Base-by-base conservation (phyloP, 2,888 invertebrate genomes). In the Yponomeuta plumbellus region DNA sequence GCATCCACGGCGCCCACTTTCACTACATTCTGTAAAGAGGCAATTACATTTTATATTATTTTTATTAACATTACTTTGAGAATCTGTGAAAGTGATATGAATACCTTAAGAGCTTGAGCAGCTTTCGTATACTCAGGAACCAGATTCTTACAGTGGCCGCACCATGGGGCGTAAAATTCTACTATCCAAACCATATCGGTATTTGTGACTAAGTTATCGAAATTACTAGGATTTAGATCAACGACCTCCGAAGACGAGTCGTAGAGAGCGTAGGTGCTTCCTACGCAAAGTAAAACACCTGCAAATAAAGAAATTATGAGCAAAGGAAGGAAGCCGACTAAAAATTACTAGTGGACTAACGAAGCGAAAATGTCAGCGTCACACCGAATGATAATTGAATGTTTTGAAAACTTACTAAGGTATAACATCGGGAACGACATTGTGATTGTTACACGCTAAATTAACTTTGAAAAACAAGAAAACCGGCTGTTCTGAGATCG, bases 81-180 rank as follows among this genome's bases (percentile, higher is more conserved):
- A 1, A 8, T 34, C 8, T 34, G 8, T 34, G 1, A 5, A 34
- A 34, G 34, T 34, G 8, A 6, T 34, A 34, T 34, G 3, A 34
- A 70, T 91, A 96, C 97, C 93, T 98, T 98, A 0, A 99, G 88
- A 0, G 98, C 98, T 71, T 93, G 94, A 1, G 99, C 99, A 65
- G 97, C 95, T 90, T 99, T 99, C 70, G 96, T 94, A 88, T 98
- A 99, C 80, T 99, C 99, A 1, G 98, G 96, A 61, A 95, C 97
- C 61, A 99, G 92, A 69, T 93, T 94, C 83, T 98, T 95, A 85
- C 99, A 97, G 79, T 97, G 97, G 13, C 97, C 97, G 84, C 97
- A 99, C 99, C 99, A 99, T 0, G 98, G 98, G 0, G 99, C 99
- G 84, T 93, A 98, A 86, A 98, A 98, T 80, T 99, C 99, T 0